Percentiles rank a stretch among this genome's conserved stretches.
These are phyloP conservation scores for Brachymystax lenok DNA, from an alignment of 2,797 vertebrate species.

Conservation along the genomic window DNA sequence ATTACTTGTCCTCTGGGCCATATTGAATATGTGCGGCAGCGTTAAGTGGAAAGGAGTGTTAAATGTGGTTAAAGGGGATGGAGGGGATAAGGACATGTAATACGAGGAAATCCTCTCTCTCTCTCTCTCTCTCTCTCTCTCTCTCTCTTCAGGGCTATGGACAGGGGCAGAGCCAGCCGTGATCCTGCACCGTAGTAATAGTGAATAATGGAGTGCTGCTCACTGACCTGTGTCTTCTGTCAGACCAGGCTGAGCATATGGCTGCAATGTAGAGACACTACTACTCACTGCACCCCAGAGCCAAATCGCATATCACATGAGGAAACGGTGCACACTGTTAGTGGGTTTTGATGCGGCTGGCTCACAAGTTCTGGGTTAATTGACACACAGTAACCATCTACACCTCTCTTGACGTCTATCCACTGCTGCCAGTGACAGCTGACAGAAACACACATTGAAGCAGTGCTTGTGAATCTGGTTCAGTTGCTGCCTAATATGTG, in stretches of 20 bases:
- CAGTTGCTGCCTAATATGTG: too few relatives aligned
- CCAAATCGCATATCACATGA: neutral
- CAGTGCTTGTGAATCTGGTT: too few relatives aligned
- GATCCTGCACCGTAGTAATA: neutral
- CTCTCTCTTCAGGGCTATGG: slow-evolving; percentile 15
- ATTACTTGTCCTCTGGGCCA: slow-evolving; percentile 2
- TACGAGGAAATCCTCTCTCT: neutral
- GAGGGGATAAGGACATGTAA: slow-evolving; percentile 27
- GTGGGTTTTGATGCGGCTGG: neutral
- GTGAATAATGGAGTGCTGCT: slow-evolving; percentile 30
- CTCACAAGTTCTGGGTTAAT: neutral
- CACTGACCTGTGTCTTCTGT: slow-evolving; percentile 29
- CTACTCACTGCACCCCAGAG: slow-evolving; percentile 12
- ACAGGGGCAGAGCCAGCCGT: neutral
- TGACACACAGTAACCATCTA: neutral
- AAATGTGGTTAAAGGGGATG: slow-evolving; percentile 63
- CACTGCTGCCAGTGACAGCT: neutral
- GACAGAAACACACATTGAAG: neutral
- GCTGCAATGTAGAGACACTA: slow-evolving; percentile 1
- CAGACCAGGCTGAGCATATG: neutral
- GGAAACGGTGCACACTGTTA: slow-evolving; percentile 16
- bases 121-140: neutral
- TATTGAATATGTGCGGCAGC: slow-evolving; percentile 48
- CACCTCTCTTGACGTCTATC: too few relatives aligned
- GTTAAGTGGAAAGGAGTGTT: slow-evolving; percentile 65